Conservation (phyloP, 2,888 invertebrate species). For the Lottia gigantea region DNA sequence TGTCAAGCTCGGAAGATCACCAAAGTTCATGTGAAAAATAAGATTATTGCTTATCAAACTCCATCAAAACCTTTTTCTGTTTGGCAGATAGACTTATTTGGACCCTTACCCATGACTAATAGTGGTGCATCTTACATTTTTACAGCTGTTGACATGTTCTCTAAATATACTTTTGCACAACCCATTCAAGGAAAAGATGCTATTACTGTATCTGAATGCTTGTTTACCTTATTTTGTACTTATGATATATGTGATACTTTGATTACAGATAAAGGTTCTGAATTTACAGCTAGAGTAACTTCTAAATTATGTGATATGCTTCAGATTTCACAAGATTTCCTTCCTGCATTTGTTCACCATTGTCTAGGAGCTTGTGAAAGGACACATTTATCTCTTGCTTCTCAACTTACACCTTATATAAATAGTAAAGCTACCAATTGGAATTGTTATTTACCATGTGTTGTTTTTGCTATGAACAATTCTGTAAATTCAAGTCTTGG, state of each 20-base stretch:
- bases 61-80: conserved; percentile 24
- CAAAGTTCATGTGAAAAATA: conserved; percentile 14
- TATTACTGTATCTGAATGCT: conserved; percentile 17
- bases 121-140: conserved; percentile 21
- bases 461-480: conserved; percentile 26
- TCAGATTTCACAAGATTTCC: conserved; percentile 3
- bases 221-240: conserved; percentile 17
- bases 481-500: conserved; percentile 18
- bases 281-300: conserved; percentile 15
- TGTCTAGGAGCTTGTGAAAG: conserved; percentile 30
- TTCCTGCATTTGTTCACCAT: conserved; percentile 24
- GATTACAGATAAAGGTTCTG: conserved; percentile 14
- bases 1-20: conserved; percentile 26
- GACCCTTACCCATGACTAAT: conserved; percentile 18
- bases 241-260: conserved; percentile 25
- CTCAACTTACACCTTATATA: conserved; percentile 26
- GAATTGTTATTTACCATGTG: conserved; percentile 24
- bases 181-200: conserved; percentile 21
- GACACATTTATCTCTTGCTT: conserved; percentile 26
- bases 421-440: conserved; percentile 15
- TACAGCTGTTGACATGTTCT: conserved; percentile 22
- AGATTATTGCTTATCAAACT: conserved; percentile 21
- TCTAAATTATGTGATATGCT: background rate
- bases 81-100: conserved; percentile 27
- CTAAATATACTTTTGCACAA: conserved; percentile 11